Percentiles rank a stretch among this genome's conserved stretches.
Evolutionary conservation across 2,888 invertebrate genomes (phyloP).

Genomic region (Drosophila mettleri): DNA sequence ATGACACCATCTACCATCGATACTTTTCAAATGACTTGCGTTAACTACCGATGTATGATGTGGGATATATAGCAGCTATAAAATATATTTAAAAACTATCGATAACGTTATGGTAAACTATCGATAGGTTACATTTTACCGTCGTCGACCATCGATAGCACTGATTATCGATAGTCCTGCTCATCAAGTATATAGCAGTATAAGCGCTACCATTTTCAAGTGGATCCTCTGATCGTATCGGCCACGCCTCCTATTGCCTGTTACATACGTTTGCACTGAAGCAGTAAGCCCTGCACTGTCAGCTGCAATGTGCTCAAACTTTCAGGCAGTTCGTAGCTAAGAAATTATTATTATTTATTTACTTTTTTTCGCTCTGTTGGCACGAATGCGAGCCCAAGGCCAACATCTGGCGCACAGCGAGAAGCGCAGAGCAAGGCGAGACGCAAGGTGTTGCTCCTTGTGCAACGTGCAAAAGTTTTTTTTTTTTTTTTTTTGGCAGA

Average conservation of each 20-base stretch:
- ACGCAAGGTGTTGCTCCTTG: slow-evolving; percentile 13
- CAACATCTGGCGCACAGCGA: slow-evolving; percentile 5
- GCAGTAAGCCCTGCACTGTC: neutral
- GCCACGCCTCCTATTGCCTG: neutral
- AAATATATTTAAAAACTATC: too few relatives aligned
- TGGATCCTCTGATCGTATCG: too few relatives aligned
- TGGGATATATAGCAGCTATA: too few relatives aligned
- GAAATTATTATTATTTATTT: slow-evolving; percentile 11
- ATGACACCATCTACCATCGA: too few relatives aligned
- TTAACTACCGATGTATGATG: too few relatives aligned
- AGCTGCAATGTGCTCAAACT: neutral
- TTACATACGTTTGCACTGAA: neutral
- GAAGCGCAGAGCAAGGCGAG: neutral
- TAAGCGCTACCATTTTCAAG: neutral
- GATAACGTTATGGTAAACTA: too few relatives aligned
- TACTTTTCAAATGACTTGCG: too few relatives aligned
- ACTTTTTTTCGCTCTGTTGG: slow-evolving; percentile 8
- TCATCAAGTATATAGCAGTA: too few relatives aligned
- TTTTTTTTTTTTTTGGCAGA: slow-evolving; percentile 16
- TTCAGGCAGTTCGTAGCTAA: slow-evolving; percentile 23
- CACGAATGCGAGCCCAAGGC: slow-evolving; percentile 30
- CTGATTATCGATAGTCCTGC: too few relatives aligned
- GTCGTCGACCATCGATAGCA: too few relatives aligned
- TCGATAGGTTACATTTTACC: too few relatives aligned
- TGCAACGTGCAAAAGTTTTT: slow-evolving; percentile 19